Evolutionary conservation across 2,113 vertebrate genomes (phyloP).

Genomic region (Chinchilla lanigera): DNA sequence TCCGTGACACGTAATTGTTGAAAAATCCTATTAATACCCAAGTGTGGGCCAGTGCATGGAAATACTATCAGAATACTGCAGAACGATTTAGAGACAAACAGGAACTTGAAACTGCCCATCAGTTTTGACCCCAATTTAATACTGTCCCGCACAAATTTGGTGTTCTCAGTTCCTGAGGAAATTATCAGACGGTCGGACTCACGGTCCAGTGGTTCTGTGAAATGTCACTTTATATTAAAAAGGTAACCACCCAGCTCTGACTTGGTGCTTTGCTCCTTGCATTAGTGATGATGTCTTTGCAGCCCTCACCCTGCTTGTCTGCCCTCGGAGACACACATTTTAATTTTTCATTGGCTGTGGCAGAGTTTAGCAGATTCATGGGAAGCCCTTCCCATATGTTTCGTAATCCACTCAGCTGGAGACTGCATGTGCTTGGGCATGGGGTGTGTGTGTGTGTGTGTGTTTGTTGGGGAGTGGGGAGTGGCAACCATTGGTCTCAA

Average conservation of each 20-base stretch:
- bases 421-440: not conserved
- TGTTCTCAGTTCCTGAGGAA: conserved; percentile 70
- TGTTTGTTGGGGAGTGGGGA: not conserved
- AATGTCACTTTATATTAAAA: conserved; percentile 57
- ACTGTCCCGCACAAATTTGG: conserved; percentile 60
- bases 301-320: conserved; percentile 56
- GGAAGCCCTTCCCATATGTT: not conserved
- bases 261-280: conserved; percentile 67
- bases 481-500: conserved; percentile 2
- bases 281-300: conserved; percentile 65
- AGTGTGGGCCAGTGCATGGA: not conserved
- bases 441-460: no score
- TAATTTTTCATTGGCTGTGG: conserved; percentile 15
- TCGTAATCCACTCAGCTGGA: not conserved
- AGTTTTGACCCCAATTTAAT: conserved; percentile 32
- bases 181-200: conserved; percentile 66
- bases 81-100: not conserved
- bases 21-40: conserved; percentile 48
- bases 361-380: conserved; percentile 47
- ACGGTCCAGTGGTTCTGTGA: conserved; percentile 61
- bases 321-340: conserved; percentile 57
- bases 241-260: conserved; percentile 1
- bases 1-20: conserved; percentile 39
- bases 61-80: not conserved
- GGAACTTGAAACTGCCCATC: not conserved